Evolutionary conservation across 2,797 vertebrate genomes (phyloP).

Genomic region (Acanthornis magna): DNA sequence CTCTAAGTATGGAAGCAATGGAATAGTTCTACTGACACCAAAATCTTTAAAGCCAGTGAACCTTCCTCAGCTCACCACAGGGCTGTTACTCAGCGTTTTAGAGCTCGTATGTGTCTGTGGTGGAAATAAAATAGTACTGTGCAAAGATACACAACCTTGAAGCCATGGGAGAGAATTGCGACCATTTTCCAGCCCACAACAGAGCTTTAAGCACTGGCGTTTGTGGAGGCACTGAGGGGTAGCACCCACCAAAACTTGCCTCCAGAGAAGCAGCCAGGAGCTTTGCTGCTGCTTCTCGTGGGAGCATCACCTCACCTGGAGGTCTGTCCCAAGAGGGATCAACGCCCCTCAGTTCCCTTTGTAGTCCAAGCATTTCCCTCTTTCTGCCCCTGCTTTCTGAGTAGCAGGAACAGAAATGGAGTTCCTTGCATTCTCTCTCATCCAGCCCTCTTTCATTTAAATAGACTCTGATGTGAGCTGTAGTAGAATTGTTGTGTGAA

Average conservation of each 20-base stretch:
- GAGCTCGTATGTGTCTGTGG: neutral
- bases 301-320: neutral
- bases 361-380: neutral
- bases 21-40: neutral
- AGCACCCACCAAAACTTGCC: neutral
- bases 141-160: neutral
- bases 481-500: neutral
- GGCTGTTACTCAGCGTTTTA: neutral
- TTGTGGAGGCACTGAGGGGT: neutral
- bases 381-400: neutral
- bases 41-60: neutral
- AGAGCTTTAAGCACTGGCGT: neutral
- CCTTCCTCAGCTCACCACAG: neutral
- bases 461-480: neutral
- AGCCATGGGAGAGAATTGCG: neutral
- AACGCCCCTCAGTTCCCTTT: neutral
- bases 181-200: neutral
- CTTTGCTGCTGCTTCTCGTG: neutral
- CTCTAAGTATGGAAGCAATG: neutral
- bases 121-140: neutral
- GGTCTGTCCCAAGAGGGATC: neutral
- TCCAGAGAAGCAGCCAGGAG: neutral
- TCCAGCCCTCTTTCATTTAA: neutral
- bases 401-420: neutral
- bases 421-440: neutral